Base-by-base conservation (phyloP, 2,797 vertebrate species). In the Tinamus major region DNA sequence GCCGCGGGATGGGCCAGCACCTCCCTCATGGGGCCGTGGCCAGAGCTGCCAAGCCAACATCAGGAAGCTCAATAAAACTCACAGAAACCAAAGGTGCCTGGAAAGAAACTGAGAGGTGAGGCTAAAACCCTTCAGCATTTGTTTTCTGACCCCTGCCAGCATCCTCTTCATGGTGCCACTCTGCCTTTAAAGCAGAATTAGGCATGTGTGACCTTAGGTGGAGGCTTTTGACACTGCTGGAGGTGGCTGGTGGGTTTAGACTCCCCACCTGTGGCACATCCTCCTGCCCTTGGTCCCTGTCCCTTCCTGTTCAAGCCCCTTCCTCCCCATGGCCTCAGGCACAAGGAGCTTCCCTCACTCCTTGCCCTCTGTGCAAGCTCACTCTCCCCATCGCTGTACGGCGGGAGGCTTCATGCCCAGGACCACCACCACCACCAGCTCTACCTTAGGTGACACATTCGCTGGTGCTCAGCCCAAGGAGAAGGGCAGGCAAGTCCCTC, bases 71-170 rank as follows among this genome's bases (percentile, higher is more conserved):
- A 84, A 78, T 62, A 86, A 92, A 93, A 94, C 49, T 49, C 77
- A 79, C 49, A 77, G 58, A 94, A 84, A 9, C 7, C 1, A 81
- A 64, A 86, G 89, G 44, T 80, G 94, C 90, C 71, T 88, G 48
- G 75, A 91, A 93, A 93, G 93, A 87, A 95, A 71, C 61, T 94
- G 61, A 63, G 91, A 95, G 62, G 75, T 87, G 88, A 92, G 44
- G 48, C 71, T 42, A 29, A 95, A 79, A 35, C 75, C 18, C 27
- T 82, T 91, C 55, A 24, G 41, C 49, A 37, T 77, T 91, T 91
- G 21, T 81, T 93, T 93, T 88, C 58, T 87, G 79, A 90, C 90
- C 48, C 27, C 51, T 79, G 75, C 41, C 83, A 91, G 46, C 64
- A 29, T 78, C 23, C 85, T 64, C 91, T 91, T 94, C 48, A 68